A percentile compares a stretch with the other conserved stretches of the same genome.
These are phyloP conservation scores for Spinus olivaceus DNA, from an alignment of 2,797 vertebrate genomes.

Conservation along the genomic window DNA sequence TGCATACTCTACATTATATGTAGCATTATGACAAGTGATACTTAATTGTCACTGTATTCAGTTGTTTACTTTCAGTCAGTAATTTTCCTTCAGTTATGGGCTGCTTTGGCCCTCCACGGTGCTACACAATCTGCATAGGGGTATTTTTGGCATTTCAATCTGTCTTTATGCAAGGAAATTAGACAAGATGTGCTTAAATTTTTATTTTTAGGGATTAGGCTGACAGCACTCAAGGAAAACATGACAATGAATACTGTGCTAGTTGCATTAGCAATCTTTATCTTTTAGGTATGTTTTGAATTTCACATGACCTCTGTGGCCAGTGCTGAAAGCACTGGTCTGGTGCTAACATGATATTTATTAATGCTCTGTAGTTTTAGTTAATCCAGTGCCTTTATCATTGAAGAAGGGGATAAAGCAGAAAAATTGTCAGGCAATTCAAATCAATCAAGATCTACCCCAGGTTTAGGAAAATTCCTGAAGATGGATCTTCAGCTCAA, in stretches of 20 bases:
- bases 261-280: conserved; percentile 63
- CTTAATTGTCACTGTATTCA: conserved; percentile 79
- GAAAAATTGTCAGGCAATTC: neutral
- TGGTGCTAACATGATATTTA: conserved; percentile 77
- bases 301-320: conserved; percentile 72
- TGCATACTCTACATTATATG: conserved; percentile 82
- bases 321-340: conserved; percentile 59
- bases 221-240: conserved; percentile 57
- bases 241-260: conserved; percentile 63
- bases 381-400: conserved; percentile 44
- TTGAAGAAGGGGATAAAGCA: conserved; percentile 19
- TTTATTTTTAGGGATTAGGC: conserved; percentile 62
- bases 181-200: conserved; percentile 56
- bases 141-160: conserved; percentile 73
- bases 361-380: conserved; percentile 58
- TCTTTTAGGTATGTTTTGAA: conserved; percentile 62
- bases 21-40: conserved; percentile 78
- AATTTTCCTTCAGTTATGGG: conserved; percentile 71
- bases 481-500: neutral
- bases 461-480: neutral
- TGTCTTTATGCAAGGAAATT: conserved; percentile 55
- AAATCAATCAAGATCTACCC: neutral
- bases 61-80: conserved; percentile 77
- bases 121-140: conserved; percentile 69
- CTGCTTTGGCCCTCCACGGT: conserved; percentile 74